Base-by-base conservation (phyloP, 1,140 invertebrate species). In the Aleiodes sp. region DNA sequence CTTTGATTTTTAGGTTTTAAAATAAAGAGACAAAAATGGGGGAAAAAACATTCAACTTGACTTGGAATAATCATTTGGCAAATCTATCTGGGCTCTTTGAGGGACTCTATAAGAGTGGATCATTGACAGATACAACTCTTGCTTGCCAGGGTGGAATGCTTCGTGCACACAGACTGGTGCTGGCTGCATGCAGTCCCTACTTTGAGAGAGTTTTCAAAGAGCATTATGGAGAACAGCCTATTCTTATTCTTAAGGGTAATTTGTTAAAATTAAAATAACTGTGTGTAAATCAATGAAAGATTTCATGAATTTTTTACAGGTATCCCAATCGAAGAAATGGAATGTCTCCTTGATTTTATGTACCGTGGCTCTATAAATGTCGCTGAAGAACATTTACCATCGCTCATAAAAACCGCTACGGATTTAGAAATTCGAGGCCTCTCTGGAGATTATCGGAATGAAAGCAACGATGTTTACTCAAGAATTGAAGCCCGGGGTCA, bases 111-210 rank as follows among this genome's bases (percentile, higher is more conserved):
- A 90, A 89, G 74, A 90, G 90, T 74, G 91, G 91, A 72, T 87
- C 88, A 69, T 87, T 94, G 70, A 91, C 88, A 68, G 92, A 91
- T 78, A 90, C 89, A 73, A 92, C 88, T 43, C 82, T 91, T 70
- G 88, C 89, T 74, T 91, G 90, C 79, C 89, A 91, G 78, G 90
- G 89, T 63, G 88, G 88, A 37, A 85, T 82, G 73, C 82, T 93
- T 66, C 89, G 90, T 76, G 91, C 91, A 19, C 92, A 93, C 76
- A 91, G 89, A 78, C 87, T 93, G 46, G 90, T 94, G 56, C 82
- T 93, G 61, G 92, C 92, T 26, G 91, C 92, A 12, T 92, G 91
- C 80, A 92, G 91, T 77, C 91, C 91, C 21, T 93, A 93, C 77
- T 94, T 94, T 81, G 90, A 92, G 77, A 83, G 85, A 14, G 83